These are phyloP conservation scores for Rotaria macrura DNA, from an alignment of 2,888 invertebrate genomes.

Conservation along the genomic window DNA sequence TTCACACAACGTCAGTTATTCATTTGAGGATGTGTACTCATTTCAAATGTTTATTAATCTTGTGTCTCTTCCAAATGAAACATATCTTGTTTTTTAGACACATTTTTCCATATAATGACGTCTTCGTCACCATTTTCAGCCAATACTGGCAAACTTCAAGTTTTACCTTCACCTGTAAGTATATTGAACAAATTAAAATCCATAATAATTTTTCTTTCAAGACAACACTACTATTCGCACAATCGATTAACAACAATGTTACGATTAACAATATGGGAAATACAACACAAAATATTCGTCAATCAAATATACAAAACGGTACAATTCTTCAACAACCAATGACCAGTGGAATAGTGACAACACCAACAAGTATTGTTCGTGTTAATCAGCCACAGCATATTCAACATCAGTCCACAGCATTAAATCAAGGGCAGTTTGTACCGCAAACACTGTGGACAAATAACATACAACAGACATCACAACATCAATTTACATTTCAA, in stretches of 20 bases:
- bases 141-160: neutral
- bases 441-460: neutral
- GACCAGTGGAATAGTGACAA: neutral
- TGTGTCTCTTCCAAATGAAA: neutral
- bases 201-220: neutral
- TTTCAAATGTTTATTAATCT: neutral
- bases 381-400: neutral
- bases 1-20: neutral
- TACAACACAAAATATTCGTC: conserved; percentile 1
- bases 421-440: neutral
- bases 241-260: neutral
- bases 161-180: neutral
- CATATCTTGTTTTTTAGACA: neutral
- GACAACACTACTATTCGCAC: neutral
- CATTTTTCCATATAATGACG: neutral
- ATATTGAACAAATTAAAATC: neutral
- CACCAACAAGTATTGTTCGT: neutral
- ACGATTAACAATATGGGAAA: neutral
- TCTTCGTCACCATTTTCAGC: neutral
- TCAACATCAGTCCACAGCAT: neutral
- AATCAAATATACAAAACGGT: neutral
- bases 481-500: neutral
- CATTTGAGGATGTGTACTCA: neutral
- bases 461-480: neutral
- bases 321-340: neutral